These are phyloP conservation scores for Tortricodes alternella DNA, from an alignment of 2,888 invertebrate genomes.

Conservation along the genomic window DNA sequence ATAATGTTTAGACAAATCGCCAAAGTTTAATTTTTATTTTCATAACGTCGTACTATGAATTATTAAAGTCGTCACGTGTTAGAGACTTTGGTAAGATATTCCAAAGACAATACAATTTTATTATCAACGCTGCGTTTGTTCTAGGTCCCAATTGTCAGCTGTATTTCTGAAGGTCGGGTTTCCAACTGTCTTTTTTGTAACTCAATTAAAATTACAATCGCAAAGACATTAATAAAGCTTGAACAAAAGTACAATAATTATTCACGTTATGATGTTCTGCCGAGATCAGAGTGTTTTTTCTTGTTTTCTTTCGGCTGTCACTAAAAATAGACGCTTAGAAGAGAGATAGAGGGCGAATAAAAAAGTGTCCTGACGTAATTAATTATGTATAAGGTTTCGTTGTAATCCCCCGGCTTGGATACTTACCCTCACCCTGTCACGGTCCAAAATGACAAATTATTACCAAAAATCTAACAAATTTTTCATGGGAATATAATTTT, in stretches of 20 bases:
- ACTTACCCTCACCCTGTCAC: constrained; percentile 63
- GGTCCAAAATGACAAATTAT: constrained; percentile 75
- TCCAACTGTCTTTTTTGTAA: too few relatives aligned
- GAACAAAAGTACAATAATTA: not conserved
- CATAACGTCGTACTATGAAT: constrained; percentile 24
- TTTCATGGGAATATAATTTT: constrained; percentile 47
- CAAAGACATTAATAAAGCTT: not conserved
- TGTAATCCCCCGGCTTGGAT: constrained; percentile 61
- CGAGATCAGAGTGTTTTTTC: constrained; percentile 52
- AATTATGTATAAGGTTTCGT: constrained; percentile 77
- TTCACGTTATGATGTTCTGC: constrained; percentile 1
- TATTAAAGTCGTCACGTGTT: constrained; percentile 8
- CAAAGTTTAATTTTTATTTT: constrained; percentile 54
- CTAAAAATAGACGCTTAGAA: constrained; percentile 53
- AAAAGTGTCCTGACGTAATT: constrained; percentile 68
- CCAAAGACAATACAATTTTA: not conserved
- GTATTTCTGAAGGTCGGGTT: not conserved
- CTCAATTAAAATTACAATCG: not conserved
- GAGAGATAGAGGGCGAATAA: constrained; percentile 51
- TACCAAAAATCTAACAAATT: constrained; percentile 53
- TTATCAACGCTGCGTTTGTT: not conserved
- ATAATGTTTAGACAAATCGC: constrained; percentile 58
- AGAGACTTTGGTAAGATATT: not conserved
- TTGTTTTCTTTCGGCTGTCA: constrained; percentile 51
- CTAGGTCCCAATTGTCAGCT: not conserved